These are phyloP conservation scores for Arion vulgaris DNA, from an alignment of 1,140 invertebrate species.

Conservation along the genomic window DNA sequence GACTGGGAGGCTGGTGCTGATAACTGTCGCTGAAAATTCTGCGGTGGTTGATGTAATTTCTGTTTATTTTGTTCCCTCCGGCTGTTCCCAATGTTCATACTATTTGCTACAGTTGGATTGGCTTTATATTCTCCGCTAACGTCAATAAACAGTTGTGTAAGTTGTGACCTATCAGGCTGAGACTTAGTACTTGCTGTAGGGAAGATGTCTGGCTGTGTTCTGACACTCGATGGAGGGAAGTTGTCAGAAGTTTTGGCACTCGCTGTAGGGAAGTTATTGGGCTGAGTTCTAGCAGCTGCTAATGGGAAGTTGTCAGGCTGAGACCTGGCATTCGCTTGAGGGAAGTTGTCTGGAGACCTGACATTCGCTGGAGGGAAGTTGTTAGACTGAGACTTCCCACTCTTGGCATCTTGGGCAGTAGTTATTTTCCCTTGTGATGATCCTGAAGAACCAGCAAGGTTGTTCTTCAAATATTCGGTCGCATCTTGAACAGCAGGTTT, in stretches of 20 bases:
- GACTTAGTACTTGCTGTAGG: neutral
- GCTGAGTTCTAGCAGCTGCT: no score
- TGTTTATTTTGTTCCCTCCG: neutral
- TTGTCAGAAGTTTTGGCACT: no score
- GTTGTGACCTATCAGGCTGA: no score
- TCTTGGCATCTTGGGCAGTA: neutral
- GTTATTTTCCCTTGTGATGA: neutral
- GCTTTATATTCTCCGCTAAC: neutral
- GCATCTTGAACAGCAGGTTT: neutral
- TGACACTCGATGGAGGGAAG: no score
- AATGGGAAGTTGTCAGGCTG: no score
- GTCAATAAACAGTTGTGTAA: neutral
- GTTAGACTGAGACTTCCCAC: no score
- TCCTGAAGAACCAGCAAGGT: neutral
- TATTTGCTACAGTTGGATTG: neutral
- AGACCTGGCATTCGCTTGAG: no score
- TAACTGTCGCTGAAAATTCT: conserved; percentile 5
- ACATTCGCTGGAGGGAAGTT: no score
- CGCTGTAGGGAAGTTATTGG: no score
- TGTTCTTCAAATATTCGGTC: conserved; percentile 4
- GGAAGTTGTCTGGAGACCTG: no score
- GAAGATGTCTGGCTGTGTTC: neutral
- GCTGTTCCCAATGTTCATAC: neutral
- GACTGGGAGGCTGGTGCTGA: conserved; percentile 1
- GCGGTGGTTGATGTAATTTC: neutral